Conservation (phyloP, 2,113 vertebrate species). For the Prionailurus viverrinus region DNA sequence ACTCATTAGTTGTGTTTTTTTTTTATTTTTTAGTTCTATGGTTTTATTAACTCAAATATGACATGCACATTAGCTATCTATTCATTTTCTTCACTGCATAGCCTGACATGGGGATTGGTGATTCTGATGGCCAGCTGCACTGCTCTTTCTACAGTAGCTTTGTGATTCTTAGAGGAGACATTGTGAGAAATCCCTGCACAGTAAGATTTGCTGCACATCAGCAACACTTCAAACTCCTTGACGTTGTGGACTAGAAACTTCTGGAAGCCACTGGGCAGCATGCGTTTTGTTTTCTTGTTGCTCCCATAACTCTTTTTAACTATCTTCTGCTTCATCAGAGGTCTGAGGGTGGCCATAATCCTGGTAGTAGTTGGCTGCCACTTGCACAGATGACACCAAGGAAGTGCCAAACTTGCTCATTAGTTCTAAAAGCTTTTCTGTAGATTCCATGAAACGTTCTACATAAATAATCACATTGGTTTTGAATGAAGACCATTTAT, state of each 20-base stretch:
- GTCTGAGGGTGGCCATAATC: not conserved
- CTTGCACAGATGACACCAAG: not conserved
- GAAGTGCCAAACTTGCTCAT: not conserved
- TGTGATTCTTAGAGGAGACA: not conserved
- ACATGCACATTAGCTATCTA: not conserved
- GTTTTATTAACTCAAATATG: not conserved
- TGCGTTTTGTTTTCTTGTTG: not conserved
- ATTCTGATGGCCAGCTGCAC: not conserved
- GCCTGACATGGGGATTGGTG: not conserved
- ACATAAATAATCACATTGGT: not conserved
- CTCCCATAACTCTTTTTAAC: not conserved
- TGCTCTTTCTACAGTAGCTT: not conserved
- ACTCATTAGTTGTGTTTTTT: not conserved
- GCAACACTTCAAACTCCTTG: not conserved
- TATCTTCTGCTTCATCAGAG: not conserved
- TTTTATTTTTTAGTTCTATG: not conserved
- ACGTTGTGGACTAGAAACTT: not conserved
- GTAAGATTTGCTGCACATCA: not conserved
- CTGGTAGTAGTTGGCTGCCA: not conserved
- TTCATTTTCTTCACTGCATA: not conserved
- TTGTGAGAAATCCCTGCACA: not conserved
- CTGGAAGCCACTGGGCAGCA: not conserved
- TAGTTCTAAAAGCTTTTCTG: not conserved
- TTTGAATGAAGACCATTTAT: not conserved
- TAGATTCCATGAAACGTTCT: not conserved